Conservation (phyloP, 2,888 invertebrate genomes). For the Campoletis raptor region DNA sequence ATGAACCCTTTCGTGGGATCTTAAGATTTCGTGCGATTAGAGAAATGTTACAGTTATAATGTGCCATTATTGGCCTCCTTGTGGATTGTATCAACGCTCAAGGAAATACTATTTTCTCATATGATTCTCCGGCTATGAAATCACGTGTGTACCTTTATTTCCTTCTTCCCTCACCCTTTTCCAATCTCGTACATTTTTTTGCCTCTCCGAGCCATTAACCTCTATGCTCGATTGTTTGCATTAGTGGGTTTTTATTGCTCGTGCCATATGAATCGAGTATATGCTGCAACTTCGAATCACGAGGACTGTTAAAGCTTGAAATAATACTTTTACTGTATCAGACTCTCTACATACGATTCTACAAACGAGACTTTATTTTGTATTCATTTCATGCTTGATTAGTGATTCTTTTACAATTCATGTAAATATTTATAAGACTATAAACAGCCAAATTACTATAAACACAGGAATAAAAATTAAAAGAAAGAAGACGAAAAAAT, state of each 20-base stretch:
- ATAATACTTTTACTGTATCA: slow-evolving; percentile 6
- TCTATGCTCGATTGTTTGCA: slow-evolving; percentile 70
- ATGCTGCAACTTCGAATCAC: slow-evolving; percentile 1
- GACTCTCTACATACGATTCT: slow-evolving; percentile 2
- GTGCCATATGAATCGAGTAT: slow-evolving; percentile 21
- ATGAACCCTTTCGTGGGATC: slow-evolving; percentile 21
- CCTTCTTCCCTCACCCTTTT: neutral
- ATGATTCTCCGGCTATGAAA: slow-evolving; percentile 13
- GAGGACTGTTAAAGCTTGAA: slow-evolving; percentile 2
- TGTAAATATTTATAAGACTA: neutral
- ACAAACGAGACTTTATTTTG: slow-evolving; percentile 45
- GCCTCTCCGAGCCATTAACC: slow-evolving; percentile 72
- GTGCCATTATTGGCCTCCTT: slow-evolving; percentile 23
- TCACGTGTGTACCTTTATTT: slow-evolving; percentile 43
- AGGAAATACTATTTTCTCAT: slow-evolving; percentile 34
- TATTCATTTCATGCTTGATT: slow-evolving; percentile 34
- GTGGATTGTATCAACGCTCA: neutral
- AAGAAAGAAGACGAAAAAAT: neutral
- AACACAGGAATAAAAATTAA: neutral
- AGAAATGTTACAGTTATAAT: slow-evolving; percentile 54
- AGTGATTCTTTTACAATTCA: neutral
- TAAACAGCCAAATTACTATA: neutral
- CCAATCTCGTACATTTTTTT: slow-evolving; percentile 48
- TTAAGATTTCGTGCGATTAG: slow-evolving; percentile 21
- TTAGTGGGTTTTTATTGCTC: slow-evolving; percentile 70